Percentiles rank a stretch among this genome's conserved stretches.
phyloP scores from a whole-genome alignment of 1,140 invertebrate species.

The Papilio aristodemus region DNA sequence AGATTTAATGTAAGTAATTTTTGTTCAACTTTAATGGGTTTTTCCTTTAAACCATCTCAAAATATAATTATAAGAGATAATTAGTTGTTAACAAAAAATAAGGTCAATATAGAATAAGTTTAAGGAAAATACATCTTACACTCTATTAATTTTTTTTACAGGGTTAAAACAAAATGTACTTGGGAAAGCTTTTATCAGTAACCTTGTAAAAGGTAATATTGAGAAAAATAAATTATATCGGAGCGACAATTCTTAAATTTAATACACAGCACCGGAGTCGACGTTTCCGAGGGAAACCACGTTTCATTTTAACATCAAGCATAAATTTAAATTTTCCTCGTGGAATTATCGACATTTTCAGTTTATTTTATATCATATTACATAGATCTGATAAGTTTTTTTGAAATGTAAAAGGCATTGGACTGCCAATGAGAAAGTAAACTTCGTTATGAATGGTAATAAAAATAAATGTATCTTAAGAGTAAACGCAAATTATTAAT shows the following conservation, averaged over 20 bases:
- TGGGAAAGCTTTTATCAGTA: constrained; percentile 7
- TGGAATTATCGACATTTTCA: background rate
- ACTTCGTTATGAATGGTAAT: too few species aligned
- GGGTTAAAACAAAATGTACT: constrained; percentile 3
- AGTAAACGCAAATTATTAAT: too few species aligned
- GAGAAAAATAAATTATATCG: constrained; percentile 22
- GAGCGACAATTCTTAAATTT: constrained; percentile 14
- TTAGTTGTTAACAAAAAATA: background rate
- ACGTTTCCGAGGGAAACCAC: constrained; percentile 15
- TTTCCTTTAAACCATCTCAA: too few species aligned
- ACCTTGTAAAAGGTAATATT: constrained; percentile 5
- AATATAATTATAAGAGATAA: too few species aligned
- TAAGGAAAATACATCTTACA: background rate
- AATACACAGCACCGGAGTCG: background rate
- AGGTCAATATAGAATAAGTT: background rate
- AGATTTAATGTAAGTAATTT: too few species aligned
- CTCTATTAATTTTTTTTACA: background rate
- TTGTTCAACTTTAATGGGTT: too few species aligned
- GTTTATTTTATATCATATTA: too few species aligned
- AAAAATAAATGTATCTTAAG: too few species aligned
- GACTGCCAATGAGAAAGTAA: too few species aligned
- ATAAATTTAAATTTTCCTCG: background rate
- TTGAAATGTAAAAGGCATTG: too few species aligned
- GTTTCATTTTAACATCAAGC: constrained; percentile 3
- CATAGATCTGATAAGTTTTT: too few species aligned